Conservation (phyloP, 2,797 vertebrate genomes). For the Craterocephalus amniculus region DNA sequence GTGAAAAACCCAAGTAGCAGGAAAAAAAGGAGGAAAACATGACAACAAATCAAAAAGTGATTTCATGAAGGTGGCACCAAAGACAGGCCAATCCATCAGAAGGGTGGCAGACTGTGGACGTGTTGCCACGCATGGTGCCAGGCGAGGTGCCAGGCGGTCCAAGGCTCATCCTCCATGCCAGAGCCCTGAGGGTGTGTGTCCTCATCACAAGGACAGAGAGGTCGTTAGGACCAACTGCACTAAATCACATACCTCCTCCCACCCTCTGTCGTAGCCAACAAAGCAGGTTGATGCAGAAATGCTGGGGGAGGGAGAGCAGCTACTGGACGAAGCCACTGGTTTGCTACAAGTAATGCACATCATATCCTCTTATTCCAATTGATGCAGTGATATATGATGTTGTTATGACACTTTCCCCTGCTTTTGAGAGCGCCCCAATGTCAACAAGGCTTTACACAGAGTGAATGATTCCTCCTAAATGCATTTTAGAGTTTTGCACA, state of each 20-base stretch:
- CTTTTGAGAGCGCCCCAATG: conserved; percentile 69
- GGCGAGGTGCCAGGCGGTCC: conserved; percentile 81
- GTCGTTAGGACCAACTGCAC: conserved; percentile 78
- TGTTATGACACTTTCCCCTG: conserved; percentile 78
- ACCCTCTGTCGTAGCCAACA: conserved; percentile 66
- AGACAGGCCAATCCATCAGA: conserved; percentile 78
- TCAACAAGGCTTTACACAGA: conserved; percentile 73
- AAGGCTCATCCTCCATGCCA: conserved; percentile 79
- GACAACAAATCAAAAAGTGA: conserved; percentile 82
- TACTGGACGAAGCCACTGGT: conserved; percentile 64
- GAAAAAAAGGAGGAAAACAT: conserved; percentile 69
- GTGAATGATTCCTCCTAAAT: conserved; percentile 80
- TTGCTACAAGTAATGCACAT: conserved; percentile 53
- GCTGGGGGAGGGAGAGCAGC: conserved; percentile 35
- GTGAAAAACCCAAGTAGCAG: conserved; percentile 65
- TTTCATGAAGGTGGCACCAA: conserved; percentile 77
- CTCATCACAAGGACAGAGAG: conserved; percentile 81
- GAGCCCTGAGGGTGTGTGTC: conserved; percentile 77
- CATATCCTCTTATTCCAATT: conserved; percentile 74
- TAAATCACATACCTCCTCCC: conserved; percentile 80
- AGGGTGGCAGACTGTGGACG: conserved; percentile 74
- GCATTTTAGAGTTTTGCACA: conserved; percentile 82
- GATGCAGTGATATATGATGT: conserved; percentile 75
- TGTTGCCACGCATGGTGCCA: conserved; percentile 77
- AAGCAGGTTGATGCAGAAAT: conserved; percentile 71